These are phyloP conservation scores for Sebastes fasciatus DNA, from an alignment of 2,113 vertebrate genomes.

Conservation along the genomic window DNA sequence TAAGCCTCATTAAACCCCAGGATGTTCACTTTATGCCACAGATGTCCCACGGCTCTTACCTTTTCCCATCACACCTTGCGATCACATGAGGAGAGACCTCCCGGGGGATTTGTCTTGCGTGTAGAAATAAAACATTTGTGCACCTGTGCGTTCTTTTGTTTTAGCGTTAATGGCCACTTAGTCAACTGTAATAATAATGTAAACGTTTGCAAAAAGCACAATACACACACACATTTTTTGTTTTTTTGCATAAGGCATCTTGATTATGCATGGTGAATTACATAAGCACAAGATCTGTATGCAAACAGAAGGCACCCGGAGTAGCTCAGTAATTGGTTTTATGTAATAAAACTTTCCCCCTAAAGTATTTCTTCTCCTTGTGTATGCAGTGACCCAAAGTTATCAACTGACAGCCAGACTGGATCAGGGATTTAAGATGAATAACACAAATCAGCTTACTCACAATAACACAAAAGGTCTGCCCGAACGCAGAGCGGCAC, in stretches of 20 bases:
- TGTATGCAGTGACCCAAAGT: constrained; percentile 55
- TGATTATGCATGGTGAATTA: constrained; percentile 40
- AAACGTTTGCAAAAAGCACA: neutral
- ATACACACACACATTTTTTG: neutral
- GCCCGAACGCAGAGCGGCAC: constrained; percentile 36
- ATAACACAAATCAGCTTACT: constrained; percentile 71
- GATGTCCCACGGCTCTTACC: constrained; percentile 29
- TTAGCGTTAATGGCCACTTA: neutral
- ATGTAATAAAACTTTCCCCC: constrained; percentile 36
- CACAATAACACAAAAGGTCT: constrained; percentile 67
- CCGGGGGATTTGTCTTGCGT: neutral
- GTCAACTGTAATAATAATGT: neutral
- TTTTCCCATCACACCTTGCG: constrained; percentile 20
- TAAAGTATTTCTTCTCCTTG: constrained; percentile 31
- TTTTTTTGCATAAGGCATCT: constrained; percentile 7
- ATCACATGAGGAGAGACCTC: constrained; percentile 12
- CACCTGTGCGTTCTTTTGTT: neutral
- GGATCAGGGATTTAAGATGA: constrained; percentile 70
- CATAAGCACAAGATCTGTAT: constrained; percentile 30
- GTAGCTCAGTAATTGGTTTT: constrained; percentile 52
- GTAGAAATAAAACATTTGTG: neutral
- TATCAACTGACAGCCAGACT: constrained; percentile 65
- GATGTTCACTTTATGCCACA: constrained; percentile 38
- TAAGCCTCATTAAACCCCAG: constrained; percentile 60
- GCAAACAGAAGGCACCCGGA: constrained; percentile 8